These are phyloP conservation scores for Setophaga kirtlandii DNA, from an alignment of 2,113 vertebrate species.

Conservation along the genomic window DNA sequence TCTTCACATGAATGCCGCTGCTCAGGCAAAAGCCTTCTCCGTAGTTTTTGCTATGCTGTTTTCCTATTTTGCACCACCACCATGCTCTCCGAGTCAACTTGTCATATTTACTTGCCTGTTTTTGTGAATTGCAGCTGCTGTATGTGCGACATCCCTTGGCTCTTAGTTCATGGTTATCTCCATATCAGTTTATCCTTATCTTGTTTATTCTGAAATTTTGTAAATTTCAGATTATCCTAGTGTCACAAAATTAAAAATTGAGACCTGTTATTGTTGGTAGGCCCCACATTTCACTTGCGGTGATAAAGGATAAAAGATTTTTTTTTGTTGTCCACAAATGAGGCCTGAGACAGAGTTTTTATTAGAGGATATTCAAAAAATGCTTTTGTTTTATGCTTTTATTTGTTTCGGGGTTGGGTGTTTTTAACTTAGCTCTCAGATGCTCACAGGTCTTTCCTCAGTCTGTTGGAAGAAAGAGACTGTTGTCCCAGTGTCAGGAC, in stretches of 20 bases:
- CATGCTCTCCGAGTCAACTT: background rate
- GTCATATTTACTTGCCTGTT: background rate
- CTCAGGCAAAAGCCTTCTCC: background rate
- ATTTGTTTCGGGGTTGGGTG: background rate
- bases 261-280: background rate
- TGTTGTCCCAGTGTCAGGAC: background rate
- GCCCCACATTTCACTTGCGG: background rate
- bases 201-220: background rate
- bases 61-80: background rate
- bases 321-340: background rate
- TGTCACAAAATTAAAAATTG: background rate
- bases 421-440: background rate
- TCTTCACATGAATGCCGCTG: background rate
- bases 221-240: background rate
- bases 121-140: background rate
- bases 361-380: background rate
- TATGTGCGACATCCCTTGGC: rapidly evolving
- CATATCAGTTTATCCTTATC: rapidly evolving
- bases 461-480: background rate
- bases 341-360: background rate
- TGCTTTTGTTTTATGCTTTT: background rate
- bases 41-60: background rate
- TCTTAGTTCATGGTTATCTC: background rate
- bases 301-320: background rate
- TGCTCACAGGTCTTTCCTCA: background rate